Base-by-base conservation (phyloP, 2,888 invertebrate species). In the Eristalinus sepulchralis region DNA sequence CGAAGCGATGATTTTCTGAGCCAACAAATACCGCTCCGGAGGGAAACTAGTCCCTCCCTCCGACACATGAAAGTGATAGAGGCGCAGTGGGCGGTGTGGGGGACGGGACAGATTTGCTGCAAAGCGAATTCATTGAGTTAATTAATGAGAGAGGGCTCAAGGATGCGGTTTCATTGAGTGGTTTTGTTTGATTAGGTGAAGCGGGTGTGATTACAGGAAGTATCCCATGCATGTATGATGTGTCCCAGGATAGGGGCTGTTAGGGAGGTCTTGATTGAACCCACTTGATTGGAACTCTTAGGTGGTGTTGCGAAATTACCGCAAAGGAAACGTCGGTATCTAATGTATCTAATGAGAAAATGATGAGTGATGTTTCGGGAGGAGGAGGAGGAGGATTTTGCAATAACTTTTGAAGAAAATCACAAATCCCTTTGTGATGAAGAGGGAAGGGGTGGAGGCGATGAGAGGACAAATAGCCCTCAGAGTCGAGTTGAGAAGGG, bases 131-230 rank as follows among this genome's bases (percentile, higher is more conserved):
- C 67, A 70, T 78, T 78, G 78, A 78, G 78, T 83, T 78, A 68
- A 78, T 83, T 73, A 83, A 78, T 73, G 39, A 22, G 68, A 70
- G 55, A 70, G 47, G 33, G 78, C 72, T 73, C 47, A 53, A 68
- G 78, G 82, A 77, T 82, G 71, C 71, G 67, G 73, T 73, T 64
- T 57, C 63, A 57, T 53, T 55, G 47, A 78, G 83, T 64, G 83
- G 83, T 73, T 68, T 78, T 73, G 83, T 83, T 83, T 83, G 83
- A 83, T 78, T 78, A 78, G 68, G 78, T 78, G 73, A 24, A 70
- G 68, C 34, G 64, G 59, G 22, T 57, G 57, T 77, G 72, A 57
- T 78, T 67, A 34, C 62, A 34, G 11, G 67, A 36, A 67, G n/a
- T 36, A 47, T 36, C 47, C 22, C 22, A 31, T 13, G 34, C 34